Evolutionary conservation across 53 echinoderm and acorn worm genomes (phyloP), one percentile per base, ranked within the genome.

Genomic region (Holothuria scabra): DNA sequence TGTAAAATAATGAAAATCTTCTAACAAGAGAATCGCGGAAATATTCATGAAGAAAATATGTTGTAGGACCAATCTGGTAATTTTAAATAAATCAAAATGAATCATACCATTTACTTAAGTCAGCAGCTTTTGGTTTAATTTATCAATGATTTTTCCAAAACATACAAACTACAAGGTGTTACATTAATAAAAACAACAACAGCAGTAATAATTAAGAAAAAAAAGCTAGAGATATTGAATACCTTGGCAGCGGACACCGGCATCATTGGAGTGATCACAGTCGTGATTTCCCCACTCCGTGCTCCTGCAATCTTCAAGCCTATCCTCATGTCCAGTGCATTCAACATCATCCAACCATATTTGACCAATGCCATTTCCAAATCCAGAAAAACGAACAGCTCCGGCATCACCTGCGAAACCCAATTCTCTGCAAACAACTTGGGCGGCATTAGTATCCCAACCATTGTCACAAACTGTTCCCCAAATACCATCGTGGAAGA

Each of bases 261-360:
- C 84, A 68, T 84, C 84, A 28, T 74, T 38, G 0, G 18, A 4
- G 49, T 84, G 84, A 84, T 21, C 26, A 46, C 84, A 84, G 14
- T 67, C 23, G 69, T 84, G 68, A 37, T 19, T 29, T 7, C 84
- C 66, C 24, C 65, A 20, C 13, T 68, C 84, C 20, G 28, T 46
- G 29, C 67, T 60, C 38, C 31, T 49, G 20, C 81, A 81, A 3
- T 48, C 46, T 62, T n/a, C 23, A 35, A 81, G 25, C 25, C 33
- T 26, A 16, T 48, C 18, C 4, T 81, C 81, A 5, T 1, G 4
- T 8, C 81, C 61, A 1, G 3, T 61, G 41, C 81, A 81, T 12
- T 4, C 13, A 25, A 81, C 58, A 5, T 81, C 58, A 31, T 81
- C 81, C 29, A 81, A 62, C 41, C 44, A 64, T 25, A 81, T 81